Conservation (phyloP, 2,113 vertebrate species). For the Dunckerocampus dactyliophorus region DNA sequence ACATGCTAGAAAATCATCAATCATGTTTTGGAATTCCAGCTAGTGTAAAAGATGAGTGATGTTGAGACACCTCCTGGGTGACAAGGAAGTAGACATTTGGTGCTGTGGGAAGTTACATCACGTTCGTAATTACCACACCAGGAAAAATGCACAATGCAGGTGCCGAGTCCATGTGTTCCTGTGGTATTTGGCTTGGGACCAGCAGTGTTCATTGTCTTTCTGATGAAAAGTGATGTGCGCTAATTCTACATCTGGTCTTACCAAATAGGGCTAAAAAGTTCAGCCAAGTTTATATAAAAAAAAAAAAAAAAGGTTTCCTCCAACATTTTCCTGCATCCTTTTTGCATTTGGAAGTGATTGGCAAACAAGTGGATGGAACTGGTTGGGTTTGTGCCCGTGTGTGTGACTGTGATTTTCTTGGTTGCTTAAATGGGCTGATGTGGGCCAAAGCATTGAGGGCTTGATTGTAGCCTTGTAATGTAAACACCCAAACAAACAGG, state of each 20-base stretch:
- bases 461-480: slow-evolving; percentile 63
- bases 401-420: slow-evolving; percentile 40
- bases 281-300: slow-evolving; percentile 50
- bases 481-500: slow-evolving; percentile 76
- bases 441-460: slow-evolving; percentile 51
- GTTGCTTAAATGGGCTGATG: slow-evolving; percentile 57
- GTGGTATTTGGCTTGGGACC: slow-evolving; percentile 51
- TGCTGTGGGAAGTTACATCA: slow-evolving; percentile 48
- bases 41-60: slow-evolving; percentile 3
- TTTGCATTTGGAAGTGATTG: slow-evolving; percentile 44
- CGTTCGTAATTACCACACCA: slow-evolving; percentile 41
- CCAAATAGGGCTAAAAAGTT: slow-evolving; percentile 62
- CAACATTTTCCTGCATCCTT: slow-evolving; percentile 19
- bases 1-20: not conserved
- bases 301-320: slow-evolving; percentile 42
- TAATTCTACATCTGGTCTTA: slow-evolving; percentile 72
- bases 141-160: slow-evolving; percentile 40
- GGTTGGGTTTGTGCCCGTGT: slow-evolving; percentile 19
- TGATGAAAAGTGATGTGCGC: slow-evolving; percentile 71
- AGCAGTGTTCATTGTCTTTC: slow-evolving; percentile 60
- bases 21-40: slow-evolving; percentile 10
- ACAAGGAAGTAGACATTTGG: slow-evolving; percentile 8
- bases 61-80: slow-evolving; percentile 10
- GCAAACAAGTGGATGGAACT: slow-evolving; percentile 47
- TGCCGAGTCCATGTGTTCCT: slow-evolving; percentile 40